These are phyloP conservation scores for Fukomys damarensis DNA, from an alignment of 2,113 vertebrate genomes.

Conservation along the genomic window DNA sequence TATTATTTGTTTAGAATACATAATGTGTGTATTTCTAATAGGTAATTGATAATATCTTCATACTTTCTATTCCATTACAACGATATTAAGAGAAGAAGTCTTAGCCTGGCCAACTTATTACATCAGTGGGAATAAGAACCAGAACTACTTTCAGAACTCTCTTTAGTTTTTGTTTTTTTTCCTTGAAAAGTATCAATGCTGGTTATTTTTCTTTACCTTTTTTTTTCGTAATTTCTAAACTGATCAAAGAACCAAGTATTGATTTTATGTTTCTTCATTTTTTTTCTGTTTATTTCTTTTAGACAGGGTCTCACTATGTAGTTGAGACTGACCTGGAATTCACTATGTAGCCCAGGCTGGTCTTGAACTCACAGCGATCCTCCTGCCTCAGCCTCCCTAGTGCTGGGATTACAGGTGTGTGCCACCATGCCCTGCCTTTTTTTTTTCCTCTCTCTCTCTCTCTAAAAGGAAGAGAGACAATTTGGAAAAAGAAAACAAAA, in stretches of 20 bases:
- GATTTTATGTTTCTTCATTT: background rate
- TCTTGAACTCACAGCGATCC: no score
- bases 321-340: no score
- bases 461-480: no score
- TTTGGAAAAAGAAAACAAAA: no score
- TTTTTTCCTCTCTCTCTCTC: no score
- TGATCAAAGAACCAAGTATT: background rate
- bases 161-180: background rate
- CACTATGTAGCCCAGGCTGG: no score
- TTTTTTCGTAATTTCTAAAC: background rate
- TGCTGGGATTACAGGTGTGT: no score
- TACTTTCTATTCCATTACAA: background rate
- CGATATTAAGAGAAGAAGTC: background rate
- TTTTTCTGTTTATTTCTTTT: background rate
- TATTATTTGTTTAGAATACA: background rate
- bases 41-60: background rate
- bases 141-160: background rate
- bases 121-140: background rate
- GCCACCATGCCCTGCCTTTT: no score
- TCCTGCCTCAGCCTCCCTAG: no score
- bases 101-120: background rate
- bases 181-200: background rate
- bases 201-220: background rate
- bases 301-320: no score
- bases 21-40: background rate